phyloP scores from a whole-genome alignment of 1,140 invertebrate species.

The Pentalonia nigronervosa region DNA sequence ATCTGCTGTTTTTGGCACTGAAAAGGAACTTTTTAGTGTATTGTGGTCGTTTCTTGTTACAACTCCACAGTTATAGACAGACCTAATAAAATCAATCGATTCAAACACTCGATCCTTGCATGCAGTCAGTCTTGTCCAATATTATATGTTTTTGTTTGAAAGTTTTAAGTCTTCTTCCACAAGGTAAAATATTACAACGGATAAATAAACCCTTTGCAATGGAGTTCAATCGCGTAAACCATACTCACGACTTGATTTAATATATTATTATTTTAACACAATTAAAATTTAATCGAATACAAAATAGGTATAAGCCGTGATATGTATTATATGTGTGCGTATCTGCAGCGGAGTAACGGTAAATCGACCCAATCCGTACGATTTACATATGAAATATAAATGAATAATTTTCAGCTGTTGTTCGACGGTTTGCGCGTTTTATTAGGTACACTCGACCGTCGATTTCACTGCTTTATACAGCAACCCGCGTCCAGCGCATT shows the following conservation, averaged over 20 bases:
- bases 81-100: background rate
- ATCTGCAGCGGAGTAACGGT: background rate
- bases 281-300: background rate
- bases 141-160: background rate
- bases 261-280: background rate
- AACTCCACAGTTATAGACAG: no score
- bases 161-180: background rate
- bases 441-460: background rate
- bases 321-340: background rate
- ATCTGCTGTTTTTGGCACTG: no score
- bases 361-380: background rate
- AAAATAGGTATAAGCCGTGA: background rate
- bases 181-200: background rate
- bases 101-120: background rate
- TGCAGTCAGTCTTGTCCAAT: background rate
- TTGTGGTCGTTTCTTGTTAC: no score
- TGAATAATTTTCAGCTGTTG: background rate
- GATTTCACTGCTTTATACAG: background rate
- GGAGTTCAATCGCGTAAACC: background rate
- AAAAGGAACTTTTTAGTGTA: no score
- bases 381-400: background rate
- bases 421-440: background rate
- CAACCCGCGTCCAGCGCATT: accelerated
- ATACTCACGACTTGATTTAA: background rate
- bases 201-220: background rate